phyloP scores from a whole-genome alignment of 2,888 invertebrate genomes.

The Cantharis lateralis region DNA sequence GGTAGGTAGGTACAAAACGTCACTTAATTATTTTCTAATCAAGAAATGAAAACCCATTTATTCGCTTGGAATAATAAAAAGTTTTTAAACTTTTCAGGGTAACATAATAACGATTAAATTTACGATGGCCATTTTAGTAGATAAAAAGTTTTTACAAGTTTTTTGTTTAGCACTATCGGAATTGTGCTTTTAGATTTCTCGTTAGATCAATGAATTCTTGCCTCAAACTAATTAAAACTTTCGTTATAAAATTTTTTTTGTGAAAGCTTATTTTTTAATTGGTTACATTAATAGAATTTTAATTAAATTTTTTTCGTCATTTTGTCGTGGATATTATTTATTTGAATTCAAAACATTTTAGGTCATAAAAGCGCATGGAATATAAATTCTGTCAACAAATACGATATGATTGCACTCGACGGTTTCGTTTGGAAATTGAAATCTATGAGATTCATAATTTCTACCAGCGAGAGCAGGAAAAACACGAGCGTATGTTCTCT shows the following conservation, averaged over 20 bases:
- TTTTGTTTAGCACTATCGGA: slow-evolving; percentile 2
- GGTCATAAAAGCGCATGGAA: background rate
- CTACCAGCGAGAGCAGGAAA: slow-evolving; percentile 4
- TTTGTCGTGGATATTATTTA: background rate
- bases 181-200: slow-evolving; percentile 2
- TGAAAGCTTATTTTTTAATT: background rate
- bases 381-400: background rate
- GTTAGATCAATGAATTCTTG: slow-evolving; percentile 9
- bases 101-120: background rate
- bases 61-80: background rate
- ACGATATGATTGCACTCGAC: background rate
- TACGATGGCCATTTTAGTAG: background rate
- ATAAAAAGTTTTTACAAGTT: slow-evolving; percentile 2
- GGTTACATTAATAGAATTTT: background rate
- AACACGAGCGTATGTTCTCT: slow-evolving; percentile 14
- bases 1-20: background rate
- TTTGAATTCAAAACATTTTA: background rate
- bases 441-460: slow-evolving; percentile 7
- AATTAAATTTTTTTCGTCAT: background rate
- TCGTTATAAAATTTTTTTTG: background rate
- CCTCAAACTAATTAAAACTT: slow-evolving; percentile 9
- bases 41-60: background rate
- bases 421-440: background rate
- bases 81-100: background rate
- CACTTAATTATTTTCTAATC: background rate